Conservation (phyloP, 2,888 invertebrate species). For the Lasioglossum lativentre region DNA sequence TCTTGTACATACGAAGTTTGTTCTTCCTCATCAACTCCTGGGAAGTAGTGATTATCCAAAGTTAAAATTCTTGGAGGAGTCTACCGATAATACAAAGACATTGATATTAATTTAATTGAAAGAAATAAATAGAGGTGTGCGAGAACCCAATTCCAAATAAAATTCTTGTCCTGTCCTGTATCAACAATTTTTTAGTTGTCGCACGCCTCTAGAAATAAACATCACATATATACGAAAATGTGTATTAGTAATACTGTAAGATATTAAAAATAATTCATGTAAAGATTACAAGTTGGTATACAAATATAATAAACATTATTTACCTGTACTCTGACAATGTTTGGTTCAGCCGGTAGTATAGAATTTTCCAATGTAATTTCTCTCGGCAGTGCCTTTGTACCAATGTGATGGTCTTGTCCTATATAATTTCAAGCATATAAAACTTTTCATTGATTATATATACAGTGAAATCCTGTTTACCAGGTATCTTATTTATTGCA, state of each 20-base stretch:
- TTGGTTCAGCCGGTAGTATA: slow-evolving; percentile 89
- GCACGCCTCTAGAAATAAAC: neutral
- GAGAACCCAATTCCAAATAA: neutral
- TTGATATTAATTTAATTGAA: slow-evolving; percentile 5
- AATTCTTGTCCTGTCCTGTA: neutral
- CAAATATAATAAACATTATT: slow-evolving; percentile 39
- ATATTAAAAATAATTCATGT: neutral
- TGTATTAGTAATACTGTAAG: neutral
- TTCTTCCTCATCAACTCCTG: slow-evolving; percentile 87
- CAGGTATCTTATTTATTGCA: too few species aligned
- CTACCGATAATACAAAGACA: slow-evolving; percentile 81
- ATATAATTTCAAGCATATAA: slow-evolving; percentile 30
- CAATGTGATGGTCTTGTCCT: slow-evolving; percentile 87
- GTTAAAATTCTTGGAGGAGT: slow-evolving; percentile 96
- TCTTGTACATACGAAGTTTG: slow-evolving; percentile 79
- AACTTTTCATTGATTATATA: neutral
- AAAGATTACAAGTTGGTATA: neutral
- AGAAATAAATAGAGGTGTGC: neutral
- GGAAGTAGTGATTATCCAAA: slow-evolving; percentile 93
- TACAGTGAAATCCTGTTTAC: neutral
- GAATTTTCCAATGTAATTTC: slow-evolving; percentile 95
- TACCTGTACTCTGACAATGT: slow-evolving; percentile 90
- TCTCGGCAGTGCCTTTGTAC: slow-evolving; percentile 93
- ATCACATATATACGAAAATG: slow-evolving; percentile 13
- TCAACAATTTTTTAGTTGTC: too few species aligned